Percentiles rank a stretch among this genome's conserved stretches.
Evolutionary conservation across 2,888 invertebrate species (phyloP).

Genomic region (Ischnus inquisitorius): DNA sequence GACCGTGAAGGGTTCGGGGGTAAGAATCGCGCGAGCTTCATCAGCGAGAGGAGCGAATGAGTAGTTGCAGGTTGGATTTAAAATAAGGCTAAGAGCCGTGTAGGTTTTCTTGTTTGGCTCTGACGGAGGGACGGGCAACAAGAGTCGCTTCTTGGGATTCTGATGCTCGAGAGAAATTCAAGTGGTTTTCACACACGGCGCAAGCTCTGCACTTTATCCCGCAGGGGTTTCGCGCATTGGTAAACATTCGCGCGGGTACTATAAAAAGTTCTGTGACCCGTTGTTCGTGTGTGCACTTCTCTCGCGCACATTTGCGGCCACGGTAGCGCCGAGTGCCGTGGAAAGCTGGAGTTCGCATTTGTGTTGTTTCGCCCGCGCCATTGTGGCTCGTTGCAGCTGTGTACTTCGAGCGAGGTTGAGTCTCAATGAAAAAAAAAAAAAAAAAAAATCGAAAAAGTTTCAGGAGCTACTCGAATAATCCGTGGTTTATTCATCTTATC

Average conservation of each 20-base stretch:
- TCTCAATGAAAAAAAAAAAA: neutral
- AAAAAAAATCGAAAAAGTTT: neutral
- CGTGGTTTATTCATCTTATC: no score
- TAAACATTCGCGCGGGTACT: neutral
- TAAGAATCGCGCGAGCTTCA: neutral
- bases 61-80: neutral
- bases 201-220: neutral
- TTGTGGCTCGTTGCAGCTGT: neutral
- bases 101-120: constrained; percentile 40
- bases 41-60: neutral
- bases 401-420: neutral
- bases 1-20: constrained; percentile 22
- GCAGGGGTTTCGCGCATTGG: neutral
- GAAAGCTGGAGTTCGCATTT: neutral
- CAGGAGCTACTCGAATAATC: no score
- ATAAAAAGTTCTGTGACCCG: neutral
- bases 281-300: constrained; percentile 2
- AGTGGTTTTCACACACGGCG: constrained; percentile 43
- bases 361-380: neutral
- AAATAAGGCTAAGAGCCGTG: constrained; percentile 22
- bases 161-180: constrained; percentile 31
- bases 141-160: constrained; percentile 44
- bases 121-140: constrained; percentile 18
- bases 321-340: neutral
- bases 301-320: neutral